Evolutionary conservation across 2,888 invertebrate species (phyloP).

Genomic region (Apeira syringaria): DNA sequence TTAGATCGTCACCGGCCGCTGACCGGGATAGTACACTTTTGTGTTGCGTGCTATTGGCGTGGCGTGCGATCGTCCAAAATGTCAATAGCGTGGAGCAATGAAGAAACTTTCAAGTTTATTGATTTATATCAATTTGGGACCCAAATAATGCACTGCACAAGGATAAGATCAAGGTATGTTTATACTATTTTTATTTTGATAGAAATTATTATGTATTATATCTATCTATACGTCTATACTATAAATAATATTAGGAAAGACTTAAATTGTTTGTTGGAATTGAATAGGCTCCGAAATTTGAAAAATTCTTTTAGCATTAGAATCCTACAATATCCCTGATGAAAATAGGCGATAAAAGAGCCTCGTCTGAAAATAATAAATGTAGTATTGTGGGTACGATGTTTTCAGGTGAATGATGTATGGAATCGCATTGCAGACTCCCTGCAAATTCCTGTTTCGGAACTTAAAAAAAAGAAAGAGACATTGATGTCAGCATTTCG

Average conservation of each 20-base stretch:
- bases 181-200: constrained; percentile 14
- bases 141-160: constrained; percentile 24
- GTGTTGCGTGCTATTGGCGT: too few species aligned
- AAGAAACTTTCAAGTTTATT: constrained; percentile 23
- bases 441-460: constrained; percentile 21
- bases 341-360: constrained; percentile 5
- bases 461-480: constrained; percentile 14
- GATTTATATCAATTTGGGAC: constrained; percentile 27
- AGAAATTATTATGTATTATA: too few species aligned
- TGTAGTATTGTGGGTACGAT: constrained; percentile 16
- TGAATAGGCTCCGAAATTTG: constrained; percentile 22
- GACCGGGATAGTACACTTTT: constrained; percentile 21
- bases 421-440: constrained; percentile 25
- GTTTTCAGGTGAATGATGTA: constrained; percentile 27
- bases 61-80: constrained; percentile 5
- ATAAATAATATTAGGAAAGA: too few species aligned
- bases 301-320: not conserved
- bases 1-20: constrained; percentile 26
- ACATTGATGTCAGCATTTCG: constrained; percentile 14
- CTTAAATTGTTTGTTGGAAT: constrained; percentile 18
- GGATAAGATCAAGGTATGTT: constrained; percentile 20
- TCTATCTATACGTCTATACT: too few species aligned
- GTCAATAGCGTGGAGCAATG: constrained; percentile 19
- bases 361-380: constrained; percentile 20
- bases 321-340: too few species aligned